Conservation (phyloP, 1,140 invertebrate species). For the Idris sp. region DNA sequence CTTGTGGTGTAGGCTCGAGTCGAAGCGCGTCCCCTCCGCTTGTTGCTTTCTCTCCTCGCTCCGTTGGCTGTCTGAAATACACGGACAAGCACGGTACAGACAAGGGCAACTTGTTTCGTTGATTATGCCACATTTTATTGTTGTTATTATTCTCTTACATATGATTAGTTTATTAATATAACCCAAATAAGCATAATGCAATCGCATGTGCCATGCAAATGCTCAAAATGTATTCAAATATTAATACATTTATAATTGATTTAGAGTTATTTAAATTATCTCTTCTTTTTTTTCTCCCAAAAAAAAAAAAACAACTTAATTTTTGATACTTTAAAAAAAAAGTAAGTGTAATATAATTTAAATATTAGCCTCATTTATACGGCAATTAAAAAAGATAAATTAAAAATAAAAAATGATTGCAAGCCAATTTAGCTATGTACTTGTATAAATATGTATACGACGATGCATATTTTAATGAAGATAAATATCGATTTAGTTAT, state of each 20-base stretch:
- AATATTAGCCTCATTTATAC: too few relatives aligned
- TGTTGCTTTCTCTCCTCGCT: slow-evolving; percentile 78
- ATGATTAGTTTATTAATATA: slow-evolving; percentile 75
- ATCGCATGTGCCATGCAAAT: slow-evolving; percentile 67
- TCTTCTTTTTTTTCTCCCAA: too few relatives aligned
- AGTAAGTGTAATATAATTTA: too few relatives aligned
- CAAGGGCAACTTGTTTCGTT: slow-evolving; percentile 61
- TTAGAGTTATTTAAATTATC: too few relatives aligned
- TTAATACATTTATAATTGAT: too few relatives aligned
- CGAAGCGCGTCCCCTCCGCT: slow-evolving; percentile 73
- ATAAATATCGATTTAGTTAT: slow-evolving; percentile 41
- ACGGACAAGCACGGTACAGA: slow-evolving; percentile 65
- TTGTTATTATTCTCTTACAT: slow-evolving; percentile 75
- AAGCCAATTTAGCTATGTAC: slow-evolving; percentile 3
- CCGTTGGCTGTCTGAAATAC: slow-evolving; percentile 78
- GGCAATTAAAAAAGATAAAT: too few relatives aligned
- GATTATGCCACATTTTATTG: slow-evolving; percentile 56
- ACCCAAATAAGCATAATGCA: slow-evolving; percentile 72
- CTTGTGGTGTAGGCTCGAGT: slow-evolving; percentile 73
- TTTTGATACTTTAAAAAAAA: too few relatives aligned
- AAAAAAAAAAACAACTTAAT: too few relatives aligned
- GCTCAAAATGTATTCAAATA: too few relatives aligned
- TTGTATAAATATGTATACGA: slow-evolving; percentile 14
- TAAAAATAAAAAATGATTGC: background rate
- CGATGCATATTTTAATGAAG: slow-evolving; percentile 22